Conservation (phyloP, 2,888 invertebrate genomes). For the Metalampra italica region DNA sequence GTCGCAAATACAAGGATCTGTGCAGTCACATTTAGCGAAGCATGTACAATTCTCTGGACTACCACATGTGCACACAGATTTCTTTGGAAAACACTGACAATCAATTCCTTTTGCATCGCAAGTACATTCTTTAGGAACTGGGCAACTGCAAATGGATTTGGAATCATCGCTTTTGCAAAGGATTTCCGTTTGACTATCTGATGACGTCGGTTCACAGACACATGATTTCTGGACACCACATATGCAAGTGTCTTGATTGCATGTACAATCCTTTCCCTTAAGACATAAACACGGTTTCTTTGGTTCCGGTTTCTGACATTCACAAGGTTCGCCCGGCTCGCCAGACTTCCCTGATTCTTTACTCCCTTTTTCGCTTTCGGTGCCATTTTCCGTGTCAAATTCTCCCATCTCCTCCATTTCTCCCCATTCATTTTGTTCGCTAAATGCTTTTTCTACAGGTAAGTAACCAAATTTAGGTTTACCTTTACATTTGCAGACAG, state of each 20-base stretch:
- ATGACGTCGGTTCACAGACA: conserved; percentile 41
- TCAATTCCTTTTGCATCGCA: conserved; percentile 31
- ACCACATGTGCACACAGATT: conserved; percentile 45
- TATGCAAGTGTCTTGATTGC: conserved; percentile 38
- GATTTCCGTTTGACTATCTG: conserved; percentile 22
- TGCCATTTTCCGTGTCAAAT: not conserved
- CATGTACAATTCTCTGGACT: conserved; percentile 57
- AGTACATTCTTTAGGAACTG: conserved; percentile 33
- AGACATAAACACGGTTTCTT: conserved; percentile 40
- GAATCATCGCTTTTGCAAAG: conserved; percentile 37
- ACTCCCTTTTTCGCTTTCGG: conserved; percentile 10
- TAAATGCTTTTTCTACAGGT: not conserved
- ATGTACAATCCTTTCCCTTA: conserved; percentile 49
- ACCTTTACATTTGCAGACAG: conserved; percentile 49
- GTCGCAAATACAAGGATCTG: conserved; percentile 54
- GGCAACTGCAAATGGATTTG: conserved; percentile 48
- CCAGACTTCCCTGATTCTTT: conserved; percentile 8
- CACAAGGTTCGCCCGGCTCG: conserved; percentile 32
- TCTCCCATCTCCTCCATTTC: not conserved
- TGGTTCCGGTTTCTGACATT: conserved; percentile 45
- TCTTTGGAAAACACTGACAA: conserved; percentile 48
- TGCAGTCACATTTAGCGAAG: conserved; percentile 46
- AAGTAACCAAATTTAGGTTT: conserved; percentile 30
- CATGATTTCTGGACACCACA: conserved; percentile 49
- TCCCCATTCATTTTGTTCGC: not conserved